Conservation (phyloP, 2,888 invertebrate species). For the Agriotes lineatus region DNA sequence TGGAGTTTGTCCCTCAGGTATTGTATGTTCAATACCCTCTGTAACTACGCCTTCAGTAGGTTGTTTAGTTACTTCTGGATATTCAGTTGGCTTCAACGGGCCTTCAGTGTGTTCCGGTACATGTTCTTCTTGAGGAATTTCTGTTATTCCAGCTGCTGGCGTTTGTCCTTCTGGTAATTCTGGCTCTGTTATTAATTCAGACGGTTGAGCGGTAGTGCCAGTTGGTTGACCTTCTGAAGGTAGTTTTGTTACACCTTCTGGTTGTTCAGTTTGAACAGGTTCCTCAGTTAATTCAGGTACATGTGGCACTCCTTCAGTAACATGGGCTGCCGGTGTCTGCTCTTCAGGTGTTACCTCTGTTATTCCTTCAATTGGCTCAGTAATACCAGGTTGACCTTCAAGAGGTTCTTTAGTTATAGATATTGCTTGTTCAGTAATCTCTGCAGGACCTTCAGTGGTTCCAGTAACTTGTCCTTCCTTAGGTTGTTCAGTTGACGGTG, state of each 20-base stretch:
- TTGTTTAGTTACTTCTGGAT: constrained; percentile 13
- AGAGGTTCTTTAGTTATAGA: not conserved
- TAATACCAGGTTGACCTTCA: not conserved
- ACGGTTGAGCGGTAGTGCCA: not conserved
- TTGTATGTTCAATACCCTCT: constrained; percentile 7
- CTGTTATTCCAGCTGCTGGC: not conserved
- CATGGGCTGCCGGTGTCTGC: not conserved
- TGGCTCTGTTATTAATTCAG: not conserved
- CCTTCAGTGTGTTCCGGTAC: constrained; percentile 10
- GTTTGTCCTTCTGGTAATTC: constrained; percentile 18
- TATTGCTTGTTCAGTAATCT: not conserved
- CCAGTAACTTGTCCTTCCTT: not conserved
- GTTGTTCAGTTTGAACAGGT: not conserved
- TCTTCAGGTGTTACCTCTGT: constrained; percentile 1
- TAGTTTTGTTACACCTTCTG: constrained; percentile 19
- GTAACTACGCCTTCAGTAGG: constrained; percentile 36
- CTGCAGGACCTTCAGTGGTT: not conserved
- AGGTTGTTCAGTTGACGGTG: not conserved
- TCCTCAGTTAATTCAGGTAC: not conserved
- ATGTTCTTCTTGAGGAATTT: constrained; percentile 36
- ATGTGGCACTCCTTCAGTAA: constrained; percentile 24
- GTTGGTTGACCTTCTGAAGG: not conserved
- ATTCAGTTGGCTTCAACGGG: not conserved
- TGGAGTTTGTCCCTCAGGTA: not conserved
- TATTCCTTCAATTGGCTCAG: not conserved